Evolutionary conservation across 2,113 vertebrate genomes (phyloP).

Genomic region (Chamaea fasciata): DNA sequence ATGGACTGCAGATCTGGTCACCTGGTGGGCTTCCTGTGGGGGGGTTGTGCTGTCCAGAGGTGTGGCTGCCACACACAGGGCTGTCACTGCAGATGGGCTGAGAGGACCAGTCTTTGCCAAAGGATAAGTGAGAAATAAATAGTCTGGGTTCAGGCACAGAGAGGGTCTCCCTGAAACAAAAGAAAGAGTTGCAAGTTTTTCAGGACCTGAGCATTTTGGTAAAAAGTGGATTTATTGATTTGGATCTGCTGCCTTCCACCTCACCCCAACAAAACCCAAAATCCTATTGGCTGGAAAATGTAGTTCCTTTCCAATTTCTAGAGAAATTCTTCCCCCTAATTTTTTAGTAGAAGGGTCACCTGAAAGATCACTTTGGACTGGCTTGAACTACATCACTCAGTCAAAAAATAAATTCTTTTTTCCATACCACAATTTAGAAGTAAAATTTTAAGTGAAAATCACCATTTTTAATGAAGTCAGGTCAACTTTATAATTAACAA

Average conservation of each 20-base stretch:
- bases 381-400: not conserved
- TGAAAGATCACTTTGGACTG: not conserved
- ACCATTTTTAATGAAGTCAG: not conserved
- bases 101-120: not conserved
- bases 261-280: not conserved
- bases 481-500: not conserved
- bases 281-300: not conserved
- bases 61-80: accelerated
- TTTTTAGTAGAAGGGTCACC: not conserved
- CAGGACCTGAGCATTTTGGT: not conserved
- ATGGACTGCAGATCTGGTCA: not conserved
- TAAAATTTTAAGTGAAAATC: not conserved
- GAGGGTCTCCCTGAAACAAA: not conserved
- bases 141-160: not conserved
- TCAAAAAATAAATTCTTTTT: not conserved
- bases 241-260: not conserved
- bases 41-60: not conserved
- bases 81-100: not conserved
- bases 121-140: not conserved
- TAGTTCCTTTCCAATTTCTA: not conserved
- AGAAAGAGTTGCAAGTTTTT: not conserved
- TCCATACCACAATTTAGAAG: not conserved
- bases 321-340: accelerated
- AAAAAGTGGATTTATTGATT: not conserved
- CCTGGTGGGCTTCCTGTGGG: not conserved